These are phyloP conservation scores for Dinomys branickii DNA, from an alignment of 2,113 vertebrate species.

Conservation along the genomic window DNA sequence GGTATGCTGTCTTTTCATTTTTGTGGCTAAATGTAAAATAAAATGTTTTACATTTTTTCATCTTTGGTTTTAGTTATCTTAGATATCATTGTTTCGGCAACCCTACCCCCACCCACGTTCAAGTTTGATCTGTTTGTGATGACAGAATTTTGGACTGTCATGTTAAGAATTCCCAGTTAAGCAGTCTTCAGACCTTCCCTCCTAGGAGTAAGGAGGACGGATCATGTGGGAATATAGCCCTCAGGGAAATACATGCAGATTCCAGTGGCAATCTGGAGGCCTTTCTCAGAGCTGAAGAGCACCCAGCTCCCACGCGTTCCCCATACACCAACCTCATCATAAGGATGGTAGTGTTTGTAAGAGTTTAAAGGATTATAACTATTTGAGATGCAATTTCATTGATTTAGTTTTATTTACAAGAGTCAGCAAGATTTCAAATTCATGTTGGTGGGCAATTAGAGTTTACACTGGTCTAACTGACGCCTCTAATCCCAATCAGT, in stretches of 20 bases:
- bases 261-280: slow-evolving; percentile 25
- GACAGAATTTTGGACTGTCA: slow-evolving; percentile 1
- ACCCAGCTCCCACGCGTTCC: not conserved
- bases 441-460: slow-evolving; percentile 42
- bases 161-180: not conserved
- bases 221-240: not conserved
- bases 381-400: slow-evolving; percentile 48
- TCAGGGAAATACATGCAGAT: not conserved
- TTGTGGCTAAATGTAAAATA: not conserved
- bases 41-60: not conserved
- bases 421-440: slow-evolving; percentile 47
- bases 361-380: slow-evolving; percentile 25
- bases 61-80: not conserved
- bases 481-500: slow-evolving; percentile 39
- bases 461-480: slow-evolving; percentile 10
- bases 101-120: not conserved
- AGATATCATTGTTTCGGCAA: not conserved
- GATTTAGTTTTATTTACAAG: slow-evolving; percentile 59
- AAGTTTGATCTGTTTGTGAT: not conserved
- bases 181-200: not conserved
- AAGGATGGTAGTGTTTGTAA: slow-evolving; percentile 45
- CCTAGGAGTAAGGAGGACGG: not conserved
- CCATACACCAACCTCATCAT: not conserved
- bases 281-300: slow-evolving; percentile 22
- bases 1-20: not conserved